phyloP scores from a whole-genome alignment of 2,113 vertebrate species.

The Sprattus sprattus region DNA sequence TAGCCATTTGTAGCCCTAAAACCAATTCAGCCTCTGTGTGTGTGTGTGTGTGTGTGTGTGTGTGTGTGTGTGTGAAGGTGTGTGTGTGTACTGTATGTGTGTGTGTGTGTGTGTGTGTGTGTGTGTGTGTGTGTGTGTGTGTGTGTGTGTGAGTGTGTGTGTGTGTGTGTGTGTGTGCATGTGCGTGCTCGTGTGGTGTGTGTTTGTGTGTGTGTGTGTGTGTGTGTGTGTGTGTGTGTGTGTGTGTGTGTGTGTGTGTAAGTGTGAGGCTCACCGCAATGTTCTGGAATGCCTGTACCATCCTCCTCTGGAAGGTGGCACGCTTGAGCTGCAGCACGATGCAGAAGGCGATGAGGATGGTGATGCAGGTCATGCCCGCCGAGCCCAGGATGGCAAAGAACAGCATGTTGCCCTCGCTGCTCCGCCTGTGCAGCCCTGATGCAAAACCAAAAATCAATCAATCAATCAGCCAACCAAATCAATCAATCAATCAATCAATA shows the following conservation, averaged over 20 bases:
- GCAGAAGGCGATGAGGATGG: conserved; percentile 82
- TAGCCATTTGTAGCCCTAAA: too few species aligned
- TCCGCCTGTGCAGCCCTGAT: conserved; percentile 39
- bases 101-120: too few species aligned
- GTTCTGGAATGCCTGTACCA: conserved; percentile 85
- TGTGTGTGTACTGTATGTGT: not conserved
- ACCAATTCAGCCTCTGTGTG: too few species aligned
- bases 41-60: too few species aligned
- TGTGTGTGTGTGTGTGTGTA: not conserved
- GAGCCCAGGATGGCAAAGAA: conserved; percentile 89
- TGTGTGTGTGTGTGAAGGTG: not conserved
- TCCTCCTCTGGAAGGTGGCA: conserved; percentile 79
- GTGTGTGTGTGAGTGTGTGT: too few species aligned
- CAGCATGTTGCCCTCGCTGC: conserved; percentile 77
- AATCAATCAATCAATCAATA: too few species aligned
- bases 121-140: too few species aligned
- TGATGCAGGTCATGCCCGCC: conserved; percentile 86
- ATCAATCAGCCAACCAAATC: too few species aligned
- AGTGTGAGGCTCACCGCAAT: conserved; percentile 65
- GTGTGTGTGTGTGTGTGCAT: too few species aligned
- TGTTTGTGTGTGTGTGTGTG: not conserved
- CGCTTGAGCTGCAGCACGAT: conserved; percentile 83
- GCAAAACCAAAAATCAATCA: not conserved
- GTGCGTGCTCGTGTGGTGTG: not conserved
- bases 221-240: not conserved